A percentile compares a stretch with the other conserved stretches of the same genome.
phyloP scores from a whole-genome alignment of 2,888 invertebrate genomes.

The Cerastoderma edule region DNA sequence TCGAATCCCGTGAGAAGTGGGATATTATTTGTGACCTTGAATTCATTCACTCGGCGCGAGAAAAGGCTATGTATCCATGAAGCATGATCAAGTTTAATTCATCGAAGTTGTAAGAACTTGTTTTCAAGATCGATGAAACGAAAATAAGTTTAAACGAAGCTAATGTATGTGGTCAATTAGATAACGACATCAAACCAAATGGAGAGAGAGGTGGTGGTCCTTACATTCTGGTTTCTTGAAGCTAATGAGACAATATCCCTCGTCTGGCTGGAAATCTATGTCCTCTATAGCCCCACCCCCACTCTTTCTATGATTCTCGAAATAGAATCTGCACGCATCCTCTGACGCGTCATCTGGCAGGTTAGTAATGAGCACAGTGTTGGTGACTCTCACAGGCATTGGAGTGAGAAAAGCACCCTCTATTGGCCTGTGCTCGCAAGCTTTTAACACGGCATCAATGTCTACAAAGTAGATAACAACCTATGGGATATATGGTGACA shows the following conservation, averaged over 20 bases:
- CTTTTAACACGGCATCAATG: slow-evolving; percentile 24
- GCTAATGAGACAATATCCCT: slow-evolving; percentile 38
- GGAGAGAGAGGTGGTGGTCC: background rate
- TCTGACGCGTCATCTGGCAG: slow-evolving; percentile 28
- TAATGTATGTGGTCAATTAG: too few species aligned
- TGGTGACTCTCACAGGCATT: slow-evolving; percentile 33
- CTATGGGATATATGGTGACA: too few species aligned
- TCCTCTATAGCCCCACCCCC: slow-evolving; percentile 44
- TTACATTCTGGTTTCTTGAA: slow-evolving; percentile 43
- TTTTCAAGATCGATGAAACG: too few species aligned
- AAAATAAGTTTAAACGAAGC: too few species aligned
- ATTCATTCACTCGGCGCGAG: too few species aligned
- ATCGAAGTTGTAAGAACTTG: too few species aligned
- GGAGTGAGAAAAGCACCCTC: slow-evolving; percentile 34
- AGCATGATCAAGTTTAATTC: too few species aligned
- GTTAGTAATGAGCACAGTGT: slow-evolving; percentile 33
- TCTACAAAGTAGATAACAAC: too few species aligned
- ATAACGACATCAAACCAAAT: background rate
- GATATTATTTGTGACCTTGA: too few species aligned
- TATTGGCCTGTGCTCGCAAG: slow-evolving; percentile 35
- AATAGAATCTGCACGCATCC: slow-evolving; percentile 43
- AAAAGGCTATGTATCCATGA: too few species aligned
- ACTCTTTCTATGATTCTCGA: slow-evolving; percentile 45
- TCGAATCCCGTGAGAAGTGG: too few species aligned
- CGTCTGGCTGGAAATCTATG: slow-evolving; percentile 36